Base-by-base conservation (phyloP, 2,113 vertebrate species). In the Lagopus leucura region DNA sequence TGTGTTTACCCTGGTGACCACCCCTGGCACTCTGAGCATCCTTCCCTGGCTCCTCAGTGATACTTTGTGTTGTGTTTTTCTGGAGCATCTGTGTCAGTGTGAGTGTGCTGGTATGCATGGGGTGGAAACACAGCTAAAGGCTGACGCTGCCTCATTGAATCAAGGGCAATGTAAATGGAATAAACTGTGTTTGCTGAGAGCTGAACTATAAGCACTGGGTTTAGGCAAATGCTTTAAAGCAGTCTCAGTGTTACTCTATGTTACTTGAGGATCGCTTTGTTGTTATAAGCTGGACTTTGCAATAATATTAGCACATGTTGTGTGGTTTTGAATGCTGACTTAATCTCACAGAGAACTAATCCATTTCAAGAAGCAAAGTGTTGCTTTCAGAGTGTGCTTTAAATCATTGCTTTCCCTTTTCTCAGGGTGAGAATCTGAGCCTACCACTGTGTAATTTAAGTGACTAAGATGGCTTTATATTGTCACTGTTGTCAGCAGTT, bases 401-500 rank as follows among this genome's bases (percentile, higher is more conserved):
- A 74, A 75, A 82, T 27, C 71, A 34, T 63, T 60, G 4, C 66
- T 93, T 89, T 10, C 61, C 74, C 74, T 85, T 75, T 85, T 38
- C 67, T 91, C 82, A 11, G 27, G 18, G 88, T 58, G 75, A 47
- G 85, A 82, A 63, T 74, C 80, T 73, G 64, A 90, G 90, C 79
- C 79, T 90, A 55, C 69, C 82, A 58, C 73, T 65, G 88, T 89
- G 93, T 77, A 25, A 88, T 94, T 93, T 75, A 63, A 74, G 83
- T 81, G 88, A 47, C 86, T 93, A 27, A 71, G 42, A 75, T 78
- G 76, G 47, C 48, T 93, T 96, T 86, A 34, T 47, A 54, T 57
- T 88, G 82, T 42, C 88, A 86, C 86, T 77, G 82, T 16, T 96
- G 95, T 90, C 96, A 92, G 90, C 90, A 90, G 88, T 47, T 88